Evolutionary conservation across 2,888 invertebrate genomes (phyloP), one percentile per base, ranked within the genome.

Genomic region (Ennomos quercinarius): DNA sequence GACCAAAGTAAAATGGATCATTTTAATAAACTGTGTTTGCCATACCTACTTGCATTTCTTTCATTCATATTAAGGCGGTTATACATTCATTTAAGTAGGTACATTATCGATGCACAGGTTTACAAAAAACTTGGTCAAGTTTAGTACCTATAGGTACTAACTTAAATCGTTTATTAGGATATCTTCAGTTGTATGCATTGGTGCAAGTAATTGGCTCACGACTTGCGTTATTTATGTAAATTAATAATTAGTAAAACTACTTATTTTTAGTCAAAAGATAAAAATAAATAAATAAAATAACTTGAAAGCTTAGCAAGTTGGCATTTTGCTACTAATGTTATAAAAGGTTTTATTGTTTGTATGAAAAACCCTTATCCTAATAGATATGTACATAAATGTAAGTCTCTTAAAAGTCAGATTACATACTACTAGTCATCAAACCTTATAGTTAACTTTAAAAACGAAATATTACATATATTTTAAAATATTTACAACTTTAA

Each of bases 401-500:
- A 90, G 91, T 91, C 90, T 89, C 89, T 83, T 88, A 74, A 84
- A 48, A 34, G 49, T 86, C 80, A 84, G 84, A 85, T 84, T 81
- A 85, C 78, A 83, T 81, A 85, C 81, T 83, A 81, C 80, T 85
- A 82, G 51, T 61, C 60, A 80, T 86, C 86, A 90, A 91, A 89
- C 82, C 89, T 86, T 90, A 88, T 71, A 81, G 79, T 89, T 85
- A 86, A 85, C 76, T 80, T 86, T 81, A 85, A 74, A 81, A 84
- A 85, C 81, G 85, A 81, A 87, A 89, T 86, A 89, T 84, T 87
- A 88, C 85, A 89, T 83, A 84, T 83, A 81, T 80, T 82, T 78
- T 89, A 87, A 88, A 90, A 91, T 91, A 92, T 92, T 86, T 91
- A 92, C 91, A 92, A 87, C 91, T 89, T 89, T 76, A 82, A 81